Evolutionary conservation across 2,888 invertebrate species (phyloP), one percentile per base, ranked within the genome.

Genomic region (Drosophila setosimentum): DNA sequence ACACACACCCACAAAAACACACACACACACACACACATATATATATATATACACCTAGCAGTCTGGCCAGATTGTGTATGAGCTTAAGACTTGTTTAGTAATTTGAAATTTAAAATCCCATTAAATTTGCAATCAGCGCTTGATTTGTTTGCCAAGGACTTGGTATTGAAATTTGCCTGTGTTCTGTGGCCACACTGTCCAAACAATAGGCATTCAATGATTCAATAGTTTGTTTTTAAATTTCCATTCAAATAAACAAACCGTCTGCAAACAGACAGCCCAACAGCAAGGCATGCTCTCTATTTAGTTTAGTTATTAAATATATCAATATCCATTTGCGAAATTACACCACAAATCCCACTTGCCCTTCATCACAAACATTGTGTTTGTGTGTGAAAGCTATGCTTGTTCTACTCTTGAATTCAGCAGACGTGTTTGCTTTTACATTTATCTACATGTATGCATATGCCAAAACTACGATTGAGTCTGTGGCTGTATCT

Each of bases 61-160:
- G 54, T 42, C 32, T 73, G 65, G 33, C 21, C 63, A 48, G 37
- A 27, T 37, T 61, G 61, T 55, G 53, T 61, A 51, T 42, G 21
- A 50, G 73, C 81, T 83, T 76, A 71, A 67, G 72, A 72, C 74
- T 83, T 84, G 83, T 86, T 86, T 85, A 82, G 75, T 80, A 87
- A 87, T 89, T 89, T 73, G 67, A 66, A 79, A 85, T 87, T 87
- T 89, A 77, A 83, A 89, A 86, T 87, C 83, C 78, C 70, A 83
- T 87, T 83, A 82, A 85, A 82, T 82, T 76, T 82, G 74, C 86
- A 87, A 89, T 87, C 83, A 86, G 76, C 67, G 71, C 70, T 83
- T 83, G 85, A 87, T 89, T 89, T 87, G 83, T 78, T 81, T 83
- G 68, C 70, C 60, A 48, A 70, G 48, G 51, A 65, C 73, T 80